Evolutionary conservation across 2,797 vertebrate species (phyloP).

Genomic region (Thunnus albacares): DNA sequence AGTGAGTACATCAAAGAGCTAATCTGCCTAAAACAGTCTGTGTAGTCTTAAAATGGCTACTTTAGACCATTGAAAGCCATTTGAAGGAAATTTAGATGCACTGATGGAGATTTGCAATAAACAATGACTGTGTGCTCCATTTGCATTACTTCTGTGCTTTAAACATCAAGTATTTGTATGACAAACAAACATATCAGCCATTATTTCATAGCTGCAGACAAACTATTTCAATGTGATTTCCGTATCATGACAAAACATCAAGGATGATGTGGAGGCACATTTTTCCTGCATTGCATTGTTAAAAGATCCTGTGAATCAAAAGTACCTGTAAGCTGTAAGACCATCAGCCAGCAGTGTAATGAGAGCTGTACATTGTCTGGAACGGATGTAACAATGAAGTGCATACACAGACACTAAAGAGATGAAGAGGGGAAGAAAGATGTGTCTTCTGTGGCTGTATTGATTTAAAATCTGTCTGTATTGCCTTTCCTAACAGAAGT

Average conservation of each 20-base stretch:
- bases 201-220: constrained; percentile 4
- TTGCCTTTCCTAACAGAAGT: constrained; percentile 38
- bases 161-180: constrained; percentile 2
- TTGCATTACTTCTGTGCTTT: constrained; percentile 10
- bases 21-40: neutral
- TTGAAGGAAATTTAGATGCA: constrained; percentile 18
- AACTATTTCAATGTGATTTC: constrained; percentile 24
- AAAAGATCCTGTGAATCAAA: constrained; percentile 28
- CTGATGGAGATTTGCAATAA: constrained; percentile 9
- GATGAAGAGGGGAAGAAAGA: constrained; percentile 1
- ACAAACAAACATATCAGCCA: constrained; percentile 18
- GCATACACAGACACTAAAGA: neutral
- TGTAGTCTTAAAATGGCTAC: neutral
- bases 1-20: neutral
- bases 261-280: constrained; percentile 3
- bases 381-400: constrained; percentile 51
- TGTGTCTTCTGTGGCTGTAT: neutral
- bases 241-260: neutral
- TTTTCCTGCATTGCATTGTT: constrained; percentile 45
- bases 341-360: constrained; percentile 44
- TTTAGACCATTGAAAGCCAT: neutral
- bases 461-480: neutral
- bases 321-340: constrained; percentile 13
- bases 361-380: constrained; percentile 32
- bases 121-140: neutral